A percentile compares a stretch with the other conserved stretches of the same genome.
phyloP scores from a whole-genome alignment of 2,888 invertebrate species.

The Nephrotoma flavescens region DNA sequence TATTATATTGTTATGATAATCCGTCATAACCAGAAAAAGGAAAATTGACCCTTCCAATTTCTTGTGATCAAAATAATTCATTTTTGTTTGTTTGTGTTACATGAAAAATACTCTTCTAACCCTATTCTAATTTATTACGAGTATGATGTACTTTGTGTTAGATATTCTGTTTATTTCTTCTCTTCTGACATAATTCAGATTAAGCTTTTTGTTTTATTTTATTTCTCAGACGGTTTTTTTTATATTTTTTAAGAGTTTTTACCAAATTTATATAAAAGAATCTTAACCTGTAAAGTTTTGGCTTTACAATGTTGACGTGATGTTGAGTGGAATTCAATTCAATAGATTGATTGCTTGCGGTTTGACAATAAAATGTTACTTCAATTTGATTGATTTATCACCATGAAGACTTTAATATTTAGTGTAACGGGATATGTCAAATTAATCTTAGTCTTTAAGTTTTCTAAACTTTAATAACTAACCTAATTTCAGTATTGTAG shows the following conservation, averaged over 20 bases:
- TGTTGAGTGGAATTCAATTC: background rate
- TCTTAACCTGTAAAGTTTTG: background rate
- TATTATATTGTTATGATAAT: background rate
- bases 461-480: no score
- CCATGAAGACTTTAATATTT: no score
- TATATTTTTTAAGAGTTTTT: no score
- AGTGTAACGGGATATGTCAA: no score
- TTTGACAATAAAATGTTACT: no score
- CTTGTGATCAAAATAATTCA: background rate
- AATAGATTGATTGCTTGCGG: background rate
- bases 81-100: background rate
- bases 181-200: background rate
- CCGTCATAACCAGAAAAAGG: background rate
- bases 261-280: background rate
- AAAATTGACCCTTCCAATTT: background rate
- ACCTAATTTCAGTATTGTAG: no score
- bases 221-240: no score
- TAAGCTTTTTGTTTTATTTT: background rate
- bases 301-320: background rate
- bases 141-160: background rate
- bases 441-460: no score
- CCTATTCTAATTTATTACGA: background rate
- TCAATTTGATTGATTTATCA: no score
- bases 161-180: background rate
- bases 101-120: background rate